Conservation (phyloP, 2,113 vertebrate species). For the Cyanocitta stelleri region DNA sequence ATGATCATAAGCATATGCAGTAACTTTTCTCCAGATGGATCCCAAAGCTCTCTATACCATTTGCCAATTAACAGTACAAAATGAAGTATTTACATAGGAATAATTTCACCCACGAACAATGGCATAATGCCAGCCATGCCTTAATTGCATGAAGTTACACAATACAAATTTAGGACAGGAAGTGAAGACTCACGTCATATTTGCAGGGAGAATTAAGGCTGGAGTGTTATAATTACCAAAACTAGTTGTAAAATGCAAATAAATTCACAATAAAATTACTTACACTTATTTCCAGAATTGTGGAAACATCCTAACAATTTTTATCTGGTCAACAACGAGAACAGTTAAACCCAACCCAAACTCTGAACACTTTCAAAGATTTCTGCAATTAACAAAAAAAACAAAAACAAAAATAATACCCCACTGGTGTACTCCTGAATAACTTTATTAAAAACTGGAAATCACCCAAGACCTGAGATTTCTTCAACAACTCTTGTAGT, state of each 20-base stretch:
- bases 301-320: not conserved
- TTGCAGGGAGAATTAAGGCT: not conserved
- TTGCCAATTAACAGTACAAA: slow-evolving; percentile 59
- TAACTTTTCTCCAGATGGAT: slow-evolving; percentile 64
- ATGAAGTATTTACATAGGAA: slow-evolving; percentile 57
- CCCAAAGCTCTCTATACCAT: slow-evolving; percentile 44
- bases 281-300: not conserved
- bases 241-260: not conserved
- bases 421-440: not conserved
- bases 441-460: not conserved
- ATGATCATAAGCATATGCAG: slow-evolving; percentile 38
- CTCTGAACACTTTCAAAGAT: not conserved
- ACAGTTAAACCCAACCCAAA: not conserved
- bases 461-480: not conserved
- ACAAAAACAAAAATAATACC: no score
- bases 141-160: slow-evolving; percentile 53
- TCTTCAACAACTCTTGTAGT: not conserved
- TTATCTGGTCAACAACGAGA: not conserved
- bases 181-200: slow-evolving; percentile 27
- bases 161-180: slow-evolving; percentile 49
- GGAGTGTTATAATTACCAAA: not conserved
- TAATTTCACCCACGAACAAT: slow-evolving; percentile 53
- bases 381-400: not conserved
- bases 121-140: slow-evolving; percentile 38
- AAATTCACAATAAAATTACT: not conserved